Percentiles rank a stretch among this genome's conserved stretches.
These are phyloP conservation scores for Serilophus lunatus DNA, from an alignment of 2,113 vertebrate species.

Conservation along the genomic window DNA sequence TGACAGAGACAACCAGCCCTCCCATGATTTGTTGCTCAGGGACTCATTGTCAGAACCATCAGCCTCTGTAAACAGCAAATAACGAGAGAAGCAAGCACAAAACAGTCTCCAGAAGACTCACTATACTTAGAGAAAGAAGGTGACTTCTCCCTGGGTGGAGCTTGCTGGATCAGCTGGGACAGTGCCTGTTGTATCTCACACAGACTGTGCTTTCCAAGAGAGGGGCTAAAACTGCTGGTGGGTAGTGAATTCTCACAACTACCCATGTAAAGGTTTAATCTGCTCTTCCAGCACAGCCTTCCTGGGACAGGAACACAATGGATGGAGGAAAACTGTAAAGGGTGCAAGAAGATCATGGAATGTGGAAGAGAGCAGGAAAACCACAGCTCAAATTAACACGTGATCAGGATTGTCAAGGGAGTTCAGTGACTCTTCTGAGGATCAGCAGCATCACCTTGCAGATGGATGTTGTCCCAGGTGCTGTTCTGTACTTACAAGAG, in stretches of 20 bases:
- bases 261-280: neutral
- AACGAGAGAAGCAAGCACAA: neutral
- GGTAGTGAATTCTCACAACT: neutral
- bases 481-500: neutral
- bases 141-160: neutral
- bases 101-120: neutral
- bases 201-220: neutral
- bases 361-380: neutral
- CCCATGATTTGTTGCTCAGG: accelerated
- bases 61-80: neutral
- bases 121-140: neutral
- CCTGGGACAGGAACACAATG: neutral
- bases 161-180: neutral
- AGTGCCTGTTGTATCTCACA: neutral
- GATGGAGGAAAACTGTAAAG: neutral
- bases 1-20: neutral
- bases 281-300: neutral
- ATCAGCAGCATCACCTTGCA: neutral
- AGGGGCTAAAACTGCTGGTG: neutral
- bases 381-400: neutral
- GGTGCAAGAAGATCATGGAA: neutral
- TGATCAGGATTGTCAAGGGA: neutral
- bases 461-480: neutral
- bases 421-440: neutral
- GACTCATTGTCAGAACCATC: neutral